phyloP scores from a whole-genome alignment of 2,888 invertebrate genomes.

The Clostera curtula region DNA sequence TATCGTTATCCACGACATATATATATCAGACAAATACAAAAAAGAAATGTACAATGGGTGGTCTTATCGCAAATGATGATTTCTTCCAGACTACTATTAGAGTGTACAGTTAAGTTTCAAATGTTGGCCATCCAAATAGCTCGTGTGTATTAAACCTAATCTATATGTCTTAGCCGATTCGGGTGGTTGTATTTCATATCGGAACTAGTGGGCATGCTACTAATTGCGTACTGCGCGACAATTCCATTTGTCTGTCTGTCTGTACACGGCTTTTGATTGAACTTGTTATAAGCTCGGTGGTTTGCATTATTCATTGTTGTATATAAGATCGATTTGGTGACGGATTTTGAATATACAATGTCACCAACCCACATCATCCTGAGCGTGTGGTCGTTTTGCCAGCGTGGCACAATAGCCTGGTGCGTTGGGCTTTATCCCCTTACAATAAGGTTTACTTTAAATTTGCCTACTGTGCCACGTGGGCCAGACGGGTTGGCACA shows the following conservation, averaged over 20 bases:
- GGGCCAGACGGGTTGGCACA: too few species aligned
- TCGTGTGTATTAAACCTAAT: conserved; percentile 45
- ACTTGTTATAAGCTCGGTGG: conserved; percentile 11
- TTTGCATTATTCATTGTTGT: conserved; percentile 1
- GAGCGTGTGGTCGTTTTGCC: too few species aligned
- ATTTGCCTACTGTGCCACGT: too few species aligned
- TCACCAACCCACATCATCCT: background rate
- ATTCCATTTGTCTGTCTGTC: conserved; percentile 49
- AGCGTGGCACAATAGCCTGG: too few species aligned
- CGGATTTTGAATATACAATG: background rate
- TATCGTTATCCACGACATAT: too few species aligned
- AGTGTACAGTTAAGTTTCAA: background rate
- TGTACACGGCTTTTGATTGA: conserved; percentile 29
- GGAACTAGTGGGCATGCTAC: conserved; percentile 49
- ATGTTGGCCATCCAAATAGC: conserved; percentile 6
- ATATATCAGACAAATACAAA: too few species aligned
- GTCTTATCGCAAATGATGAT: too few species aligned
- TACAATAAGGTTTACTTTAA: too few species aligned
- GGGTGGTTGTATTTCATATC: conserved; percentile 64
- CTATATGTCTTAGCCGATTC: conserved; percentile 65
- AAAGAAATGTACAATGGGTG: too few species aligned
- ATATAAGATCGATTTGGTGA: background rate
- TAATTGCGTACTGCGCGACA: conserved; percentile 55
- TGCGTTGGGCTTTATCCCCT: too few species aligned
- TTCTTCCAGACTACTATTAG: too few species aligned